phyloP scores from a whole-genome alignment of 2,113 vertebrate species.

The Oreochromis tanganicae region DNA sequence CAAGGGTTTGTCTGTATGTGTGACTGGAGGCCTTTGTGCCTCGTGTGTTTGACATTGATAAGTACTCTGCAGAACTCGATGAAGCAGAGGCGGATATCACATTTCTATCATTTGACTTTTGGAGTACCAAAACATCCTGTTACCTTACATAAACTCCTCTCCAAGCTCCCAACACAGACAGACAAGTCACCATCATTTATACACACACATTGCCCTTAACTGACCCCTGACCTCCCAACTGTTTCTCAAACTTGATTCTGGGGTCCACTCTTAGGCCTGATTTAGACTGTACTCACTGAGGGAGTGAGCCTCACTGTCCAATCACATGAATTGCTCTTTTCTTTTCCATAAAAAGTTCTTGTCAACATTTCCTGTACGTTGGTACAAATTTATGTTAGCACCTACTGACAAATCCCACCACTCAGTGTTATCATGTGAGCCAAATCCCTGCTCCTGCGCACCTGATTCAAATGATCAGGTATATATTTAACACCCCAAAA shows the following conservation, averaged over 20 bases:
- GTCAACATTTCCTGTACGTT: background rate
- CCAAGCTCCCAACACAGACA: background rate
- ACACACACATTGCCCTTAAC: background rate
- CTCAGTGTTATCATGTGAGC: background rate
- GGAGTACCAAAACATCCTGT: background rate
- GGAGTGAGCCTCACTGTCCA: background rate
- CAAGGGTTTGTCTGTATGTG: background rate
- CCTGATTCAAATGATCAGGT: background rate
- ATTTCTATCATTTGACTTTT: background rate
- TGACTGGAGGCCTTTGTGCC: background rate
- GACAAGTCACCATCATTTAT: background rate
- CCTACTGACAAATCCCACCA: background rate
- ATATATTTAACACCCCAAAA: background rate
- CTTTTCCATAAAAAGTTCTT: background rate
- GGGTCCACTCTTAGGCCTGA: background rate
- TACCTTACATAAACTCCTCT: background rate
- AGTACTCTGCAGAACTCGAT: background rate
- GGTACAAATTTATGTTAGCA: background rate
- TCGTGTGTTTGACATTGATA: background rate
- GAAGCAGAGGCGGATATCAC: background rate
- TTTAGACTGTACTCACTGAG: background rate
- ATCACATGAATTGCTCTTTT: background rate
- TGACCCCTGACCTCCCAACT: background rate
- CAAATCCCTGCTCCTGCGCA: background rate
- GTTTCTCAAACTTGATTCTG: background rate